phyloP scores from a whole-genome alignment of 2,113 vertebrate genomes.

The Cynopterus brachyotis region DNA sequence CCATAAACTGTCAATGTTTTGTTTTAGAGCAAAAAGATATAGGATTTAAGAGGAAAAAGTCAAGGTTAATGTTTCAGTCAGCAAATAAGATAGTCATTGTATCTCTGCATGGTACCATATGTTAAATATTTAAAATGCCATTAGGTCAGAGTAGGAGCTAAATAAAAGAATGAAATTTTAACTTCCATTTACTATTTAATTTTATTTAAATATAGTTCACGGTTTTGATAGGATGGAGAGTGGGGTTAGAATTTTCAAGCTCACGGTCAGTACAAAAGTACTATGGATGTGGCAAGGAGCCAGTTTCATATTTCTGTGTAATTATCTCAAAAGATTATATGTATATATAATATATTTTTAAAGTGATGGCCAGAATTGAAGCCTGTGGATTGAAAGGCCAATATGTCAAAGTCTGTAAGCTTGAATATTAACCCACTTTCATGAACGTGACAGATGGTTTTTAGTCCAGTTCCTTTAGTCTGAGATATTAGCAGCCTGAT shows the following conservation, averaged over 20 bases:
- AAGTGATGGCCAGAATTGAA: conserved; percentile 52
- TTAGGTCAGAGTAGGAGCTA: neutral
- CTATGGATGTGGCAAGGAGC: neutral
- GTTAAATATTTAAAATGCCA: neutral
- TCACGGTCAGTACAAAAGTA: neutral
- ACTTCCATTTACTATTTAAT: neutral
- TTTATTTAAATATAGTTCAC: neutral
- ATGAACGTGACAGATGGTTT: conserved; percentile 42
- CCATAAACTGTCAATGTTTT: neutral
- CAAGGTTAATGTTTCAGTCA: neutral
- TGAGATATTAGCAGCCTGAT: neutral
- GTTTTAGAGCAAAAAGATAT: neutral
- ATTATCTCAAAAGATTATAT: conserved; percentile 52
- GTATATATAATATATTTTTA: neutral
- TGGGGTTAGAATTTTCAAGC: neutral
- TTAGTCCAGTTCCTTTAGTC: neutral
- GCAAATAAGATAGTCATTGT: neutral
- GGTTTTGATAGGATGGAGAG: neutral
- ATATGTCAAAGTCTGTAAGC: conserved; percentile 31
- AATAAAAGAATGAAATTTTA: neutral
- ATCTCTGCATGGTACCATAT: neutral
- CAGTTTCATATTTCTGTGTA: neutral
- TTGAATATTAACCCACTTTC: conserved; percentile 57
- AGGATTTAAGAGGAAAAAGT: neutral
- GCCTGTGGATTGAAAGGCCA: conserved; percentile 51